Evolutionary conservation across 2,888 invertebrate genomes (phyloP), one percentile per base, ranked within the genome.

Genomic region (Adineta ricciae): DNA sequence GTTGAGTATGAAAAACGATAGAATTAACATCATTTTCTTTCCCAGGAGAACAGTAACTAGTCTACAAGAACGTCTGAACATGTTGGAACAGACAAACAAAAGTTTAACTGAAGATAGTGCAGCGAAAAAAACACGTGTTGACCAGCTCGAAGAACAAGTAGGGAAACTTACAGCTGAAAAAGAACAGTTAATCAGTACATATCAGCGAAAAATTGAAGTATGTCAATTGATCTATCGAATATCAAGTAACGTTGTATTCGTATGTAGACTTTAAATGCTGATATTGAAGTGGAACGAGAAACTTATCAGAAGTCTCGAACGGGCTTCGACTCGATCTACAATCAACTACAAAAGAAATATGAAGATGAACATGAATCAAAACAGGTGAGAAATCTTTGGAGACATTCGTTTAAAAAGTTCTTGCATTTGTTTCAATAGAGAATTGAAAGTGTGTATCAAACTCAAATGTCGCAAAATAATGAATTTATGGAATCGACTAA

Each of bases 401-500:
- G 72, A 27, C 54, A 84, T 87, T 32, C n/a, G 32, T 84, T 73
- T 3, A 32, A 46, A 5, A 7, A 46, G 46, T 46, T 46, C 11
- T 46, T 46, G 5, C 8, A 8, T 8, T 46, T 46, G 11, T 46
- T 46, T 46, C n/a, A 46, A 46, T 87, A 91, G 90, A 91, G 91
- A 89, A 91, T 95, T 84, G 96, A 96, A 89, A 95, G 94, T 89
- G 97, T 97, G 90, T 91, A 97, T 84, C 94, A 96, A 90, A 88
- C 90, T 84, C 92, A 95, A 94, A 93, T 95, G 89, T 94, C 95
- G 88, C 93, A 96, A 89, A 96, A 96, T 91, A 95, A 95, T 36
- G 97, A 98, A 92, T 96, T 96, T 93, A 97, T 97, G 90, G 95
- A 96, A 88, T 97, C 97, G 11, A 95, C 97, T 94, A 95, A 96